Evolutionary conservation across 2,888 invertebrate species (phyloP), one percentile per base, ranked within the genome.

Genomic region (Eumerus sabulonum): DNA sequence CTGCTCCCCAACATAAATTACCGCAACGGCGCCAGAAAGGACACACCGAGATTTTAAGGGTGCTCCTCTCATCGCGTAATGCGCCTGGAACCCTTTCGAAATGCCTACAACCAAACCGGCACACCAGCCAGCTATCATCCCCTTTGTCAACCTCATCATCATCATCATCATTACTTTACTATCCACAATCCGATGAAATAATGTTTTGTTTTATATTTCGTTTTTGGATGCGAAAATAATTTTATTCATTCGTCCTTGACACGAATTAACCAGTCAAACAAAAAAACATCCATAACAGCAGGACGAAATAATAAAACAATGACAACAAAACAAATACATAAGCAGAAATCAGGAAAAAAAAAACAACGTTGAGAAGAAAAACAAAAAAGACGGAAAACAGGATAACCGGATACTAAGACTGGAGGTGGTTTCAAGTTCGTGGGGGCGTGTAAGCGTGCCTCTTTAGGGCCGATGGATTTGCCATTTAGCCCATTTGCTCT

Each of bases 161-260:
- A 17, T 14, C 70, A 44, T 19, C 57, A 56, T 51, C 57, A 62
- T 27, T 27, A 27, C 27, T 27, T 27, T 27, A 27, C 27, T 27
- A 27, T 67, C 47, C 54, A 68, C 45, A 62, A 77, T 53, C 42
- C 68, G 19, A 14, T 60, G 50, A 79, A 70, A 11, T 40, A 67
- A 64, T n/a, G n/a, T n/a, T n/a, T n/a, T n/a, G n/a, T n/a, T n/a
- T n/a, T n/a, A 76, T 14, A 59, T 35, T 45, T 64, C 53, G 72
- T 60, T n/a, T n/a, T n/a, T 56, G 77, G 67, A 73, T 68, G 73
- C 59, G 60, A 74, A 64, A 63, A 79, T 60, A 56, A 62, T 70
- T 68, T 68, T 64, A 79, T 79, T 64, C 74, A 70, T 70, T 68
- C 68, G 79, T 79, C 79, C 79, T 79, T 79, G 79, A 79, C 79